A percentile compares a stretch with the other conserved stretches of the same genome.
These are phyloP conservation scores for Cochlearius cochlearius DNA, from an alignment of 2,113 vertebrate species.

Conservation along the genomic window DNA sequence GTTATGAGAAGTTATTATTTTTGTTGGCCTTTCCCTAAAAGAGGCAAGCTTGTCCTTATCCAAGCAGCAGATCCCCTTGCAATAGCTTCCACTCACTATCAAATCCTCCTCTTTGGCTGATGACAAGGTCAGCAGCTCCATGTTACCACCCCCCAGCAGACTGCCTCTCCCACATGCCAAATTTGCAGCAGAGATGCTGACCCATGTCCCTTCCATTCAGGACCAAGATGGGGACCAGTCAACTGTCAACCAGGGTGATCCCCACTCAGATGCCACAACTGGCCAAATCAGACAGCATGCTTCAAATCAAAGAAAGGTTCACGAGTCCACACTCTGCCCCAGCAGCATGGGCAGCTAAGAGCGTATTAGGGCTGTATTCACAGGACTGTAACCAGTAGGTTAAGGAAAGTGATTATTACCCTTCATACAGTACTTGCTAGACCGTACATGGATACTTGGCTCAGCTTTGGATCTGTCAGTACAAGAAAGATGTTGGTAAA, in stretches of 20 bases:
- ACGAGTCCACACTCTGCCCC: not conserved
- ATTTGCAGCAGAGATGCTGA: not conserved
- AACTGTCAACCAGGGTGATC: not conserved
- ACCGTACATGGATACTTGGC: not conserved
- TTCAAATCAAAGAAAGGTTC: not conserved
- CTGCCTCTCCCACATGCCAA: not conserved
- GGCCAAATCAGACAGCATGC: not conserved
- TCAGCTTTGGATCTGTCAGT: not conserved
- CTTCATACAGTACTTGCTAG: not conserved
- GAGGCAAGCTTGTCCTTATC: not conserved
- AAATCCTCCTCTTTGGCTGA: not conserved
- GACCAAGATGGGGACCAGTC: not conserved
- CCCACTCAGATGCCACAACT: not conserved
- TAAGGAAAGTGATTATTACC: not conserved
- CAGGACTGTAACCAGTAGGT: not conserved
- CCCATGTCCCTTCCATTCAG: not conserved
- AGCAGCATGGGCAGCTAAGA: not conserved
- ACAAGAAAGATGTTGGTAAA: not conserved
- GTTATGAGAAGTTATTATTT: not conserved
- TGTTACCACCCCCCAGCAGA: not conserved
- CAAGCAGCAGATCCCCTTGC: not conserved
- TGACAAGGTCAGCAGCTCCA: not conserved
- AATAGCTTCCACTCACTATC: not conserved
- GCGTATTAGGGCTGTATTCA: not conserved
- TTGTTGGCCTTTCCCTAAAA: not conserved